These are phyloP conservation scores for Leptinotarsa tumamoca DNA, from an alignment of 2,888 invertebrate genomes.

Conservation along the genomic window DNA sequence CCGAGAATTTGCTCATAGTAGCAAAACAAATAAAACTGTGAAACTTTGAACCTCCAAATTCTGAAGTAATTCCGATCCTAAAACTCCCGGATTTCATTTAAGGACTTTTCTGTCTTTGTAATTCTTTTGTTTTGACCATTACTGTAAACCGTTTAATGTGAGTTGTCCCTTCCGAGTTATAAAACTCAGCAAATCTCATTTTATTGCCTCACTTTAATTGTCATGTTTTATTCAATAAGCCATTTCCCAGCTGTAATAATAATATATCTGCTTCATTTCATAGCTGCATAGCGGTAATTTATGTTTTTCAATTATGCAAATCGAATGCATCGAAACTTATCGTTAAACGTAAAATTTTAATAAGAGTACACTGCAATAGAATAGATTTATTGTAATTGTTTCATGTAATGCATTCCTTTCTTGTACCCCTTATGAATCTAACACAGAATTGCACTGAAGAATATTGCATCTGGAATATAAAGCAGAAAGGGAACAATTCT, in stretches of 20 bases:
- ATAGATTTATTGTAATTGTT: slow-evolving; percentile 30
- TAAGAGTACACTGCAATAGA: slow-evolving; percentile 18
- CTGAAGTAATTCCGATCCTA: too few species aligned
- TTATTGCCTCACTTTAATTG: slow-evolving; percentile 21
- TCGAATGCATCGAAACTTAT: slow-evolving; percentile 35
- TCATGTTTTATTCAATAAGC: slow-evolving; percentile 30
- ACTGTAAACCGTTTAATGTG: background rate
- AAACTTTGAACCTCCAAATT: too few species aligned
- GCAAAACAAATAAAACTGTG: too few species aligned
- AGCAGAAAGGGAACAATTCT: too few species aligned
- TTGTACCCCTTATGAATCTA: background rate
- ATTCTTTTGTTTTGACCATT: slow-evolving; percentile 4
- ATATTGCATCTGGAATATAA: too few species aligned
- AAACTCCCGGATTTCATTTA: too few species aligned
- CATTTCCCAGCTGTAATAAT: slow-evolving; percentile 31
- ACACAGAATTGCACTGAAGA: background rate
- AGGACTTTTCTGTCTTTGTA: background rate
- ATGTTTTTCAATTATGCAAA: slow-evolving; percentile 45
- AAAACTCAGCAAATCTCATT: slow-evolving; percentile 3
- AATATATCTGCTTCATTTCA: slow-evolving; percentile 28
- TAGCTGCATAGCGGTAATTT: slow-evolving; percentile 28
- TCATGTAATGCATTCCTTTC: slow-evolving; percentile 16
- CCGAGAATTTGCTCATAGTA: too few species aligned
- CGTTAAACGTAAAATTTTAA: slow-evolving; percentile 32
- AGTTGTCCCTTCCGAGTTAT: slow-evolving; percentile 12